Base-by-base conservation (phyloP, 2,797 vertebrate genomes). In the Coranthus polyacanthus region DNA sequence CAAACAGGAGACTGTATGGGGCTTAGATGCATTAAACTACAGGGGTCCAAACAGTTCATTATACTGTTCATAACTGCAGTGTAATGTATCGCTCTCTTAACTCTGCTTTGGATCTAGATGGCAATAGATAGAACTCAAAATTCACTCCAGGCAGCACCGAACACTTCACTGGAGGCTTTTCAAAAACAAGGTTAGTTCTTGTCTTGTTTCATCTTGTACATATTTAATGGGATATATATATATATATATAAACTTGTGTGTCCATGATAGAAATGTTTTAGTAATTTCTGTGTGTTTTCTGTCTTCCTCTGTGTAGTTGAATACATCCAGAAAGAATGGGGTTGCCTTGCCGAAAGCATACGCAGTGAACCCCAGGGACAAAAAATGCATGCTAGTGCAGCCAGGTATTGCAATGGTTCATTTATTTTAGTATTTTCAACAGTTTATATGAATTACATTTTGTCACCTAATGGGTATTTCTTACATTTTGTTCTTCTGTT, bases 111-210 rank as follows among this genome's bases (percentile, higher is more conserved):
- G 59, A 7, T 57, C 1, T 56, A 95, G 94, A 51, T 89, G 75
- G 89, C 90, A 37, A 62, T 94, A 39, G 84, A 92, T 61, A 92
- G 89, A 79, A 87, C 92, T 50, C 76, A 84, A 50, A 82, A 66
- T 63, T 87, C 82, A 0, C 68, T 94, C 46, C 67, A 68, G 39
- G 81, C 88, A 0, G 75, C 86, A 20, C 81, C 89, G 2, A 89
- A 87, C 4, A 42, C 81, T 26, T 92, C 89, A 53, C 10, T 90
- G 59, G 91, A 94, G 43, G 60, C 67, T 26, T 92, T 94, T 83
- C 68, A 93, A 58, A 83, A 82, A 58, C 89, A 93, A 89, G 90
- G 94, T 95, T 60, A 51, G 84, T 75, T 10, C 1, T 54, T 38
- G 3, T 20, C n/a, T 22, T 41, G n/a, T 34, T 53, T 51, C 1